Percentiles rank a stretch among this genome's conserved stretches.
Evolutionary conservation across 2,888 invertebrate genomes (phyloP).

Genomic region (Magallana nippona): DNA sequence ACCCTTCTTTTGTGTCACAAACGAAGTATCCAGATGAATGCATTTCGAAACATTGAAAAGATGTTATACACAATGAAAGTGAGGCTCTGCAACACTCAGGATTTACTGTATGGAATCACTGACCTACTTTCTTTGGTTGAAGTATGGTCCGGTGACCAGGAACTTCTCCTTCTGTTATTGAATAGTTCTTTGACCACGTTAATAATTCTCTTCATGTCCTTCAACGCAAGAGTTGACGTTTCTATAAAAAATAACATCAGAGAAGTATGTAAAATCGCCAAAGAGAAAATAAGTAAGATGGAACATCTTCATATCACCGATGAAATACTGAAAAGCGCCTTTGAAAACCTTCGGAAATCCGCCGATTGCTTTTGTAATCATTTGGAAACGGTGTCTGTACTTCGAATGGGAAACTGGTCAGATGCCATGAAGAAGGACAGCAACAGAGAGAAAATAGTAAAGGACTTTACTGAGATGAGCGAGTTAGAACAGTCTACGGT

Average conservation of each 20-base stretch:
- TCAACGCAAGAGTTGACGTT: neutral
- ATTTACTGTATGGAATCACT: neutral
- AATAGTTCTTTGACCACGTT: neutral
- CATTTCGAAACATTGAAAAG: slow-evolving; percentile 19
- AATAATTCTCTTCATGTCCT: neutral
- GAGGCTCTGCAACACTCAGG: slow-evolving; percentile 14
- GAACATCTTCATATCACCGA: neutral
- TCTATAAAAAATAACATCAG: neutral
- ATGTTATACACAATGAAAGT: slow-evolving; percentile 32
- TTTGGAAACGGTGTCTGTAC: neutral
- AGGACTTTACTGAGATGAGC: neutral
- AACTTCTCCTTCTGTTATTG: neutral
- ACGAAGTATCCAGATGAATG: slow-evolving; percentile 16
- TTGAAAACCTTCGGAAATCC: neutral
- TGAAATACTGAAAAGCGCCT: neutral
- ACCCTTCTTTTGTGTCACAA: slow-evolving; percentile 18
- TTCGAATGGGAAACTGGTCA: slow-evolving; percentile 44
- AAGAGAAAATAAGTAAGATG: neutral
- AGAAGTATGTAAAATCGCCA: neutral
- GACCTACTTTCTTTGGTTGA: neutral
- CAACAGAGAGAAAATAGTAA: slow-evolving; percentile 31
- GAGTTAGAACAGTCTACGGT: slow-evolving; percentile 22
- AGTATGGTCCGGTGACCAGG: slow-evolving; percentile 9
- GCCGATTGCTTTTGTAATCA: slow-evolving; percentile 1
- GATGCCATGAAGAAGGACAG: slow-evolving; percentile 33